Conservation (phyloP, 2,797 vertebrate species). For the Halcyon smyrnensis region DNA sequence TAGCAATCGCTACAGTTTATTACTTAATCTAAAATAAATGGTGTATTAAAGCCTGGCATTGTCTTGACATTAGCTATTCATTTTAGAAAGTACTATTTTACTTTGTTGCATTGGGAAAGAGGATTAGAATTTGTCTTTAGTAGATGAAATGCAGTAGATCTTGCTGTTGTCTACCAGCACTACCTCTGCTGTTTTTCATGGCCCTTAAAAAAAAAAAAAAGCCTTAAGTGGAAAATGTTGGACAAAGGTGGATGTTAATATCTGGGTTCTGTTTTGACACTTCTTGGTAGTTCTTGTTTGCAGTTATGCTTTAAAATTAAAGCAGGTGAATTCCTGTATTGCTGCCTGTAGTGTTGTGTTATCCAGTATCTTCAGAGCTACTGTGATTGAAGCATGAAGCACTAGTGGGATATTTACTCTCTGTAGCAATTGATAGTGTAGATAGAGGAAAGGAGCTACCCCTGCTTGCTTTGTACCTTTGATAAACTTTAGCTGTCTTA, state of each 20-base stretch:
- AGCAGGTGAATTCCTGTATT: background rate
- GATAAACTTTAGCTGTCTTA: background rate
- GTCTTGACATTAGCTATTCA: background rate
- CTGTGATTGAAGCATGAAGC: background rate
- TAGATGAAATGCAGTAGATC: background rate
- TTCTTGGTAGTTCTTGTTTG: background rate
- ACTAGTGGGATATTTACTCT: background rate
- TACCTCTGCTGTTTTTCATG: background rate
- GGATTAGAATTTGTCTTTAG: background rate
- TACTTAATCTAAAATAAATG: conserved; percentile 28
- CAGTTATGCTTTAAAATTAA: background rate
- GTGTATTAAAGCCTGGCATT: conserved; percentile 13
- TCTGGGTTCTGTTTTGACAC: background rate
- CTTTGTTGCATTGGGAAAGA: background rate
- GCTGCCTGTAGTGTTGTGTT: background rate
- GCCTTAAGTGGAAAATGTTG: background rate
- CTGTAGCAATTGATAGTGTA: background rate
- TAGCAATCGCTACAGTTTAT: background rate
- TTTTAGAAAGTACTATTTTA: background rate
- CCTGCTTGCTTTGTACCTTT: background rate
- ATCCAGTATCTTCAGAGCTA: background rate
- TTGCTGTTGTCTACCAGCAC: background rate
- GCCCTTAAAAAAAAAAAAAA: background rate
- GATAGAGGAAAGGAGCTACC: background rate
- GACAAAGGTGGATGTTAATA: background rate